phyloP scores from a whole-genome alignment of 1,140 invertebrate species.

The Papilio glaucus region DNA sequence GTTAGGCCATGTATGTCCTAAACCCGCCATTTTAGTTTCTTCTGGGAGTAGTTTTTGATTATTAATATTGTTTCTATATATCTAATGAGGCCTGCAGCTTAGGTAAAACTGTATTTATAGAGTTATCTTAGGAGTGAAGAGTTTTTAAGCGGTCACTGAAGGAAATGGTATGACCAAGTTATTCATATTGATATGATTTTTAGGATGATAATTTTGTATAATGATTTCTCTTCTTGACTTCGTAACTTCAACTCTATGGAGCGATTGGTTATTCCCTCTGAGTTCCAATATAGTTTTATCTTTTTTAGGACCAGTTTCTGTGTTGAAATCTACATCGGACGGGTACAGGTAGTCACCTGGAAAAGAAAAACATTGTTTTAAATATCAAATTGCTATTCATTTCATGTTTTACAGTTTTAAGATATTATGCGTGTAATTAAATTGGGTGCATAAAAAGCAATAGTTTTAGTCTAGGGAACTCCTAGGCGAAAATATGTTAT shows the following conservation, averaged over 20 bases:
- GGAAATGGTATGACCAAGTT: slow-evolving; percentile 51
- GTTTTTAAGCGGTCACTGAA: slow-evolving; percentile 44
- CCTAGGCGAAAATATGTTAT: no score
- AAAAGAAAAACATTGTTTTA: slow-evolving; percentile 47
- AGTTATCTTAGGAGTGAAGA: slow-evolving; percentile 38
- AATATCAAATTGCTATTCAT: not conserved
- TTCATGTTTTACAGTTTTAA: no score
- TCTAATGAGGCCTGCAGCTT: slow-evolving; percentile 62
- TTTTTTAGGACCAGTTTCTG: slow-evolving; percentile 45
- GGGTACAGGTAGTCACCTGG: slow-evolving; percentile 75
- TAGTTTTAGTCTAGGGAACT: no score
- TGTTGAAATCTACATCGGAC: slow-evolving; percentile 65
- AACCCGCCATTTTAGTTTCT: slow-evolving; percentile 61
- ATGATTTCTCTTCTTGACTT: slow-evolving; percentile 48
- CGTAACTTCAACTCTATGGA: slow-evolving; percentile 60
- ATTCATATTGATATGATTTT: slow-evolving; percentile 73
- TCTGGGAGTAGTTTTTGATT: not conserved
- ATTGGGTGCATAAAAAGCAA: no score
- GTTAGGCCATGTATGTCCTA: slow-evolving; percentile 91
- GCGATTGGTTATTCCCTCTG: slow-evolving; percentile 48
- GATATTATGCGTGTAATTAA: no score
- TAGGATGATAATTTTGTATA: slow-evolving; percentile 61
- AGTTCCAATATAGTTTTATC: slow-evolving; percentile 62
- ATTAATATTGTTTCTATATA: slow-evolving; percentile 42
- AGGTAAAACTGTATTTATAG: slow-evolving; percentile 49